A percentile compares a stretch with the other conserved stretches of the same genome.
Conservation (phyloP, 1,140 invertebrate genomes). For the Magallana gigas region DNA sequence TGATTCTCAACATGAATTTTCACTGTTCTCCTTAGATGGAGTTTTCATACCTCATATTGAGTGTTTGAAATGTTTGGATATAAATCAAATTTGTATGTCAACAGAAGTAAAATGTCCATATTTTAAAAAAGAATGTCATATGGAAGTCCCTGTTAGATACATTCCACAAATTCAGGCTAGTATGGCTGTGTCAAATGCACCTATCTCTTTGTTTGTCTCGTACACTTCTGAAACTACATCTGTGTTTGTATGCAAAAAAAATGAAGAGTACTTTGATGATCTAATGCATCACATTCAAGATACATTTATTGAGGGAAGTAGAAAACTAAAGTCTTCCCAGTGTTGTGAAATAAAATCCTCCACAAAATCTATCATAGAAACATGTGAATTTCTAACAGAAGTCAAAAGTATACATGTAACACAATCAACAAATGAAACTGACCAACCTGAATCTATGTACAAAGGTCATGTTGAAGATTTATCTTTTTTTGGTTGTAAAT, state of each 20-base stretch:
- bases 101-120: background rate
- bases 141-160: conserved; percentile 4
- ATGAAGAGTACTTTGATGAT: conserved; percentile 16
- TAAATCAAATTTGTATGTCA: background rate
- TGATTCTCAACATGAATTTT: conserved; percentile 2
- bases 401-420: background rate
- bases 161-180: conserved; percentile 5
- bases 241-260: background rate
- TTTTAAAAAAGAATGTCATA: conserved; percentile 3
- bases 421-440: background rate
- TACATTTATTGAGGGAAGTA: background rate
- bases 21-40: conserved; percentile 3
- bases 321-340: background rate
- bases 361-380: background rate
- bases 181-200: background rate
- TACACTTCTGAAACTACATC: background rate
- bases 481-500: background rate
- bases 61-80: background rate
- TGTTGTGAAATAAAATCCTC: background rate
- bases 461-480: background rate
- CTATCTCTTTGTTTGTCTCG: background rate
- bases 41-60: background rate
- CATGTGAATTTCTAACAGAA: background rate
- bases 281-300: background rate
- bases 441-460: background rate